Conservation (phyloP, 2,113 vertebrate species). For the Caranx melampygus region DNA sequence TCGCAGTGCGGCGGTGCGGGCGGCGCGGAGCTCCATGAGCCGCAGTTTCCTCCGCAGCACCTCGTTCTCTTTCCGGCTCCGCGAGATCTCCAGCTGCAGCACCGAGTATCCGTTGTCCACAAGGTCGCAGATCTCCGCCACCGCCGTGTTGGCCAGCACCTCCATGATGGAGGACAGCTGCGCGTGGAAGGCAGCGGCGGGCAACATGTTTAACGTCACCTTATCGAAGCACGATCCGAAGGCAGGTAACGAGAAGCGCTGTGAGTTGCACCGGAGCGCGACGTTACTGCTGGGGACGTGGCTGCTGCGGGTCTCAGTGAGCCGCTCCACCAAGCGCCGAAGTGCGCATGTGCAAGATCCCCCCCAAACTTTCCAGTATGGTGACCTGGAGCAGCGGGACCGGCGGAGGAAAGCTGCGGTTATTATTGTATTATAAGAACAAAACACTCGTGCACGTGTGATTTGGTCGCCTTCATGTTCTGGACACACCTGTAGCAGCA, state of each 20-base stretch:
- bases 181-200: conserved; percentile 68
- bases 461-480: no score
- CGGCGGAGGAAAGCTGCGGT: no score
- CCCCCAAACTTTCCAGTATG: no score
- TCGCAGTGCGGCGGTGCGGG: conserved; percentile 37
- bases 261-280: no score
- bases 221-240: no score
- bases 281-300: no score
- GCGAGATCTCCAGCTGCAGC: conserved; percentile 72
- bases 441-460: no score
- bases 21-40: conserved; percentile 69
- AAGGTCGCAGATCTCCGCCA: conserved; percentile 78
- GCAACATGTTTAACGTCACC: conserved; percentile 56
- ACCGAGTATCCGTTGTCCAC: conserved; percentile 72
- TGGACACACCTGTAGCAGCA: no score
- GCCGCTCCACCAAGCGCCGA: accelerated
- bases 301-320: no score
- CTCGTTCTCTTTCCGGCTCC: conserved; percentile 76
- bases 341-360: conserved; percentile 43
- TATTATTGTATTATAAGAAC: no score
- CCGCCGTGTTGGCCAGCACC: conserved; percentile 74
- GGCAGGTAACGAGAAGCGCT: no score
- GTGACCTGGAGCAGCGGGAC: no score
- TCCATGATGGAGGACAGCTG: conserved; percentile 80
- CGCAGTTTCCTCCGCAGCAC: conserved; percentile 71